Evolutionary conservation across 1,140 invertebrate species (phyloP).

Genomic region (Papilio helenus): DNA sequence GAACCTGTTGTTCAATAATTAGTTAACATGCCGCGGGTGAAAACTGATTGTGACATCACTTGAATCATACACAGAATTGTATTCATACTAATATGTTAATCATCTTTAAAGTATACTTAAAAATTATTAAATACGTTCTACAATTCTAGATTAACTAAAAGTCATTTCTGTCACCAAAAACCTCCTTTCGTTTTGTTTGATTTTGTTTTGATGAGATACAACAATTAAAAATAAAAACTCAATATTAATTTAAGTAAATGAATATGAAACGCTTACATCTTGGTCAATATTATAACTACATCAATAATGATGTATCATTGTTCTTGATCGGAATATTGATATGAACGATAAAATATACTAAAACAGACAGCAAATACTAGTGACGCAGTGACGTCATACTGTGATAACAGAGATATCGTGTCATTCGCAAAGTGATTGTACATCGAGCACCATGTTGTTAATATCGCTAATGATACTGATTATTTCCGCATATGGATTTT

Average conservation of each 20-base stretch:
- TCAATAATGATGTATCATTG: background rate
- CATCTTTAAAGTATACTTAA: too few species aligned
- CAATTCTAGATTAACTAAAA: too few species aligned
- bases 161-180: too few species aligned
- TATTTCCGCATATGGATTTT: background rate
- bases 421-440: constrained; percentile 4
- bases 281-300: background rate
- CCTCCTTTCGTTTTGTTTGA: too few species aligned
- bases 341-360: background rate
- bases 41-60: too few species aligned
- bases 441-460: constrained; percentile 16
- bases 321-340: background rate
- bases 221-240: background rate
- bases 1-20: too few species aligned
- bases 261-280: too few species aligned
- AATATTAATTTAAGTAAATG: background rate
- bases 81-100: too few species aligned
- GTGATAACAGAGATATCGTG: background rate
- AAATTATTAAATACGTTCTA: too few species aligned
- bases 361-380: background rate
- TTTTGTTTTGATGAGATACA: too few species aligned
- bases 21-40: too few species aligned
- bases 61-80: too few species aligned
- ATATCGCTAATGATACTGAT: background rate
- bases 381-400: background rate